Evolutionary conservation across 2,888 invertebrate species (phyloP).

Genomic region (Nezara viridula): DNA sequence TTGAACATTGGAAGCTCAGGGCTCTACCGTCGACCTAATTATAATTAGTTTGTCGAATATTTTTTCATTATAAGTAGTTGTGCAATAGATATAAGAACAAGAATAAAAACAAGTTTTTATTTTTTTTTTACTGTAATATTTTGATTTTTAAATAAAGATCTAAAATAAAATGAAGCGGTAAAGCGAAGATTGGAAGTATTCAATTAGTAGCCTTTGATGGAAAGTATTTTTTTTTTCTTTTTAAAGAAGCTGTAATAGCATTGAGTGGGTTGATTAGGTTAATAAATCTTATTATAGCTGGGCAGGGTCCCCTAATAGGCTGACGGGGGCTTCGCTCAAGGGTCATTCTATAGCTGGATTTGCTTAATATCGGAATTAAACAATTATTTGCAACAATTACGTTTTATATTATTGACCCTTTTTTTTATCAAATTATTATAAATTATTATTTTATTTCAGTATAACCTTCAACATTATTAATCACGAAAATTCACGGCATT

Average conservation of each 20-base stretch:
- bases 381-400: too few relatives aligned
- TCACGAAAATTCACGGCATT: too few relatives aligned
- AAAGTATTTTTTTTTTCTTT: not conserved
- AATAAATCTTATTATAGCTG: conserved; percentile 19
- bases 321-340: not conserved
- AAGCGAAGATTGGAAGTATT: not conserved
- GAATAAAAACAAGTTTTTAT: too few relatives aligned
- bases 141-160: not conserved
- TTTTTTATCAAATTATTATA: too few relatives aligned
- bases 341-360: not conserved
- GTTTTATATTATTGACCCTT: too few relatives aligned
- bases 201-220: not conserved
- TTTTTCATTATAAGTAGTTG: too few relatives aligned
- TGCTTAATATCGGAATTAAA: not conserved
- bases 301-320: not conserved
- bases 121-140: not conserved
- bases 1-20: too few relatives aligned
- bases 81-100: too few relatives aligned
- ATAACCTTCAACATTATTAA: too few relatives aligned
- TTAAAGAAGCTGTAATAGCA: conserved; percentile 17
- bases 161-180: not conserved
- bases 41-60: too few relatives aligned
- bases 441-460: too few relatives aligned
- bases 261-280: conserved; percentile 17
- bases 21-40: too few relatives aligned